These are phyloP conservation scores for Grallaria varia DNA, from an alignment of 2,113 vertebrate genomes.

Conservation along the genomic window DNA sequence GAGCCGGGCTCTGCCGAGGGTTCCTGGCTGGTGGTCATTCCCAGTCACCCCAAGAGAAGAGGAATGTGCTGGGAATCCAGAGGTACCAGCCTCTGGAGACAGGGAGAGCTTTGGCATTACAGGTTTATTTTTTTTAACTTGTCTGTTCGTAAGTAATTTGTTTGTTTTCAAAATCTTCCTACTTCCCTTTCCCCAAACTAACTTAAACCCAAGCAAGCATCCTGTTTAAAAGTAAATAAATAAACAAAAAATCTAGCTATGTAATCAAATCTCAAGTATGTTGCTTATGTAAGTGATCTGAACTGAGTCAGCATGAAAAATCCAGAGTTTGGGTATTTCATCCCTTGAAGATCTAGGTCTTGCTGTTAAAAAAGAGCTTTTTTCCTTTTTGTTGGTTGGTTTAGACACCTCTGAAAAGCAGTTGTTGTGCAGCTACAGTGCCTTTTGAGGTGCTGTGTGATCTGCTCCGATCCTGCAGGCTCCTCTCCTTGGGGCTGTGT, in stretches of 20 bases:
- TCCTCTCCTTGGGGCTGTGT: not conserved
- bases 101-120: not conserved
- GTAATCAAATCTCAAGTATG: conserved; percentile 62
- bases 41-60: not conserved
- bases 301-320: conserved; percentile 16
- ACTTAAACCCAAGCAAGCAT: conserved; percentile 57
- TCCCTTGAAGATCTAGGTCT: not conserved
- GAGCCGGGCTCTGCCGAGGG: not conserved
- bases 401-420: not conserved
- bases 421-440: not conserved
- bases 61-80: not conserved
- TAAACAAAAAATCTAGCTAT: conserved; percentile 54
- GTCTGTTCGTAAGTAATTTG: not conserved
- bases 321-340: not conserved
- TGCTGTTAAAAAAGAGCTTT: not conserved
- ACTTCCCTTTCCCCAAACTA: conserved; percentile 40
- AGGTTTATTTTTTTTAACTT: not conserved
- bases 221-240: conserved; percentile 71
- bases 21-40: not conserved
- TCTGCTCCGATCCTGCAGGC: not conserved
- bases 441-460: not conserved
- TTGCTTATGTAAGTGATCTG: conserved; percentile 37
- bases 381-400: not conserved
- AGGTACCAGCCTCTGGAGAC: not conserved
- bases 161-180: conserved; percentile 52